Conservation (phyloP, 2,888 invertebrate species). For the Drosophila yooni region DNA sequence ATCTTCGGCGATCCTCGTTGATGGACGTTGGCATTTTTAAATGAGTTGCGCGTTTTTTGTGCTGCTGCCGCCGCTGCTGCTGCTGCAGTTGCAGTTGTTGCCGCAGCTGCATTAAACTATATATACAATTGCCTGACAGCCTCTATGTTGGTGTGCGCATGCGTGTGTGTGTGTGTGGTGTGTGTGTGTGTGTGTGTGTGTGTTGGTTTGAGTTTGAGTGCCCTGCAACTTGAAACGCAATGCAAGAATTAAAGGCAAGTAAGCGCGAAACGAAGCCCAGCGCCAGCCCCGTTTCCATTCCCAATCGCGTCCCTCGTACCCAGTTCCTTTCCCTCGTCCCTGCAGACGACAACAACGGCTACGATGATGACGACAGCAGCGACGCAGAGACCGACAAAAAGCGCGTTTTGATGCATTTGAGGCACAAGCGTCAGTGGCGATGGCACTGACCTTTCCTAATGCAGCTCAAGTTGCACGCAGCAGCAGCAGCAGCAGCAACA, state of each 20-base stretch:
- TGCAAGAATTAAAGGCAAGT: slow-evolving; percentile 80
- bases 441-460: slow-evolving; percentile 81
- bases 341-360: slow-evolving; percentile 36
- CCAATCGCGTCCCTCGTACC: slow-evolving; percentile 7
- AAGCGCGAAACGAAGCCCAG: slow-evolving; percentile 68
- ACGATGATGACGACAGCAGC: slow-evolving; percentile 40
- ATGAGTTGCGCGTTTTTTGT: slow-evolving; percentile 79
- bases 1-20: slow-evolving; percentile 82
- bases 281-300: slow-evolving; percentile 9
- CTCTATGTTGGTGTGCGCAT: slow-evolving; percentile 6
- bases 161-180: slow-evolving; percentile 30
- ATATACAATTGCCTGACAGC: slow-evolving; percentile 62
- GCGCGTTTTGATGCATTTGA: slow-evolving; percentile 82
- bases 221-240: slow-evolving; percentile 80
- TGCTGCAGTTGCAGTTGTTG: slow-evolving; percentile 57
- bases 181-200: slow-evolving; percentile 20
- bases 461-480: slow-evolving; percentile 72
- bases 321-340: slow-evolving; percentile 48
- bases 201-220: slow-evolving; percentile 60
- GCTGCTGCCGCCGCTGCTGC: slow-evolving; percentile 29
- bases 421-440: slow-evolving; percentile 62
- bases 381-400: slow-evolving; percentile 66
- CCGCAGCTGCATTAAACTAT: slow-evolving; percentile 80
- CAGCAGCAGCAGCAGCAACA: slow-evolving; percentile 20
- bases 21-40: slow-evolving; percentile 82